These are phyloP conservation scores for Talpa occidentalis DNA, from an alignment of 2,113 vertebrate genomes.

Conservation along the genomic window DNA sequence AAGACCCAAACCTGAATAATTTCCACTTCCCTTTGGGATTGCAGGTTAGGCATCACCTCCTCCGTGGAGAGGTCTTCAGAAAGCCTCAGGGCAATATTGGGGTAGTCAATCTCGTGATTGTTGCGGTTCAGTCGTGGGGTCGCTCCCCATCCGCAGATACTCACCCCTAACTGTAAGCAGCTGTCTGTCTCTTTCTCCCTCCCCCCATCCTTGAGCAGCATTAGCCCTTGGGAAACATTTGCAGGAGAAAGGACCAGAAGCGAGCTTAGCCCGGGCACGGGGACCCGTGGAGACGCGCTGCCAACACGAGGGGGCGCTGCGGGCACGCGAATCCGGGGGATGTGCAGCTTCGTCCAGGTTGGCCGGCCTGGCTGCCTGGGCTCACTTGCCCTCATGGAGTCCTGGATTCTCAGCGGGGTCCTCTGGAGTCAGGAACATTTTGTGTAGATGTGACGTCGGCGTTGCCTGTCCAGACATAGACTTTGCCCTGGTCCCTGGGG, in stretches of 20 bases:
- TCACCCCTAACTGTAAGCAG: fast-evolving
- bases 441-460: background rate
- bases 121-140: background rate
- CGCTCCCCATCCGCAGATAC: too few species aligned
- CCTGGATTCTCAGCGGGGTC: background rate
- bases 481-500: too few species aligned
- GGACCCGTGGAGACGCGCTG: background rate
- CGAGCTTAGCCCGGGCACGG: fast-evolving
- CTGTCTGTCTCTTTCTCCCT: background rate
- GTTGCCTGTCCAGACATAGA: background rate
- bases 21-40: background rate
- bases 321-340: background rate
- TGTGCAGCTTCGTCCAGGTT: fast-evolving
- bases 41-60: background rate
- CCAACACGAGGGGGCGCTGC: slow-evolving; percentile 57
- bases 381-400: fast-evolving
- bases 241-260: background rate
- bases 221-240: background rate
- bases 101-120: background rate
- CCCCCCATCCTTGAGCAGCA: fast-evolving
- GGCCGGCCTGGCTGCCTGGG: fast-evolving
- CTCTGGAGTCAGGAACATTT: background rate
- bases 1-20: fast-evolving
- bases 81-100: background rate
- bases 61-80: background rate